Base-by-base conservation (phyloP, 2,888 invertebrate genomes). In the Dynastes hyllus region DNA sequence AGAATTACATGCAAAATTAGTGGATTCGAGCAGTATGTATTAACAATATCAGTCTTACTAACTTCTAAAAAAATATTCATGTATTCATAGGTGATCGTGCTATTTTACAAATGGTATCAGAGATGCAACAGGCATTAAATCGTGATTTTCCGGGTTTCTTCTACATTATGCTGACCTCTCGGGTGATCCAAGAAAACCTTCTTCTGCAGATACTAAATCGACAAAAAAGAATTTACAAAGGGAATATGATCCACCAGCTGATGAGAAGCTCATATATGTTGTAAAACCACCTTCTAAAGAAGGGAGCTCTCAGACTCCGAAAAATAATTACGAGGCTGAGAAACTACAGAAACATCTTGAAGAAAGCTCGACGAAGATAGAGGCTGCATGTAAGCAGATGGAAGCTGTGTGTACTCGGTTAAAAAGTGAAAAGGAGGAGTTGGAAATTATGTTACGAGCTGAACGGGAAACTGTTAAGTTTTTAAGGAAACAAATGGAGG, bases 51-150 rank as follows among this genome's bases (percentile, higher is more conserved):
- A 13, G 51, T 29, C 32, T 32, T 65, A 40, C 32, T 50, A 75
- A 4, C 29, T 13, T 53, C 61, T 76, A 65, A 45, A 11, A 45
- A 45, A 8, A 45, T 8, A 45, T 16, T 73, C 9, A 16, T 51
- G 63, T 78, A 40, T 55, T 70, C 65, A 13, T 50, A 79, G 89
- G 86, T 80, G 88, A 89, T 80, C 83, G 81, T 9, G 85, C 84
- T 77, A 71, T 89, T 6, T 84, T 85, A 66, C 86, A 88, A 83
- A 88, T 89, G 82, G 81, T 89, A 6, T 76, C 79, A 16, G 88
- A 88, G 76, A 88, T 89, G 85, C 87, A 88, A 80, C 81, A 85
- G 76, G 88, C 88, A 37, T 80, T 89, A 76, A 87, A 86, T 79
- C 82, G 89, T 78, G 84, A n/a, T n/a, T n/a, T n/a, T n/a, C n/a